These are phyloP conservation scores for Trochalopteron elliotii DNA, from an alignment of 2,113 vertebrate genomes.

Conservation along the genomic window DNA sequence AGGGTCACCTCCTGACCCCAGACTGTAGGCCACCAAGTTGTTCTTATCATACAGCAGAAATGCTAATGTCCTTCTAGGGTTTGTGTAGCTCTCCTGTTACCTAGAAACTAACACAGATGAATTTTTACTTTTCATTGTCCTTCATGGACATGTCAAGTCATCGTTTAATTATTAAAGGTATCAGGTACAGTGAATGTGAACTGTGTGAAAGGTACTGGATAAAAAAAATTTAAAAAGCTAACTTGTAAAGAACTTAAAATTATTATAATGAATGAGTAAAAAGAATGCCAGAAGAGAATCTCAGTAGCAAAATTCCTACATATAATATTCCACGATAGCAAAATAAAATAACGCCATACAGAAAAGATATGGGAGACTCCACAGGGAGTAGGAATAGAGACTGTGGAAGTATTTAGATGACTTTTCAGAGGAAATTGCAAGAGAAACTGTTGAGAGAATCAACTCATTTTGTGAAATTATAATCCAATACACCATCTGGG, in stretches of 20 bases:
- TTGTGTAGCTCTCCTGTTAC: background rate
- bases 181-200: background rate
- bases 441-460: constrained; percentile 34
- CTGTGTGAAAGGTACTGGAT: background rate
- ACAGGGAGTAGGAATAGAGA: background rate
- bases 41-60: background rate
- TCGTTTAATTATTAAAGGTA: background rate
- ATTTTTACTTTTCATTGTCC: background rate
- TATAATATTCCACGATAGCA: background rate
- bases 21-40: accelerated
- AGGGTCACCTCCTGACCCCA: accelerated
- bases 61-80: background rate
- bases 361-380: background rate
- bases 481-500: constrained; percentile 57
- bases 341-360: background rate
- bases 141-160: background rate
- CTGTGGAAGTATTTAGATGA: constrained; percentile 6
- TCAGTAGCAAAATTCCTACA: background rate
- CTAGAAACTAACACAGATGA: background rate
- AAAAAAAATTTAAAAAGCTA: background rate
- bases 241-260: background rate
- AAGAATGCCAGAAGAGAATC: background rate
- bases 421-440: constrained; percentile 33
- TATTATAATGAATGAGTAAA: background rate
- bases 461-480: constrained; percentile 40